Conservation (phyloP, 2,113 vertebrate species). For the Drymodes brunneopygia region DNA sequence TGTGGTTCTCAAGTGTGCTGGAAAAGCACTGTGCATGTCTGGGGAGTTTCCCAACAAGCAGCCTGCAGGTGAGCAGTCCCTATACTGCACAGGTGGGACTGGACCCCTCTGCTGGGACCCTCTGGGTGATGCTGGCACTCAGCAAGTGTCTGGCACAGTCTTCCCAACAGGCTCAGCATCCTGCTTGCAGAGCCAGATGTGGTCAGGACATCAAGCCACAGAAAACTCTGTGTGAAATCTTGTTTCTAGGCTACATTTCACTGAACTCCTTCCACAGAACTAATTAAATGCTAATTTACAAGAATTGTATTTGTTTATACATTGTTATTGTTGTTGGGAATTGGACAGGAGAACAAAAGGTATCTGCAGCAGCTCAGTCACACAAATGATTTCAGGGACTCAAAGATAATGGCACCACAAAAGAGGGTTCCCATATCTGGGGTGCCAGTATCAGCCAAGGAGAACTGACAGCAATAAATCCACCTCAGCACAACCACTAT, state of each 20-base stretch:
- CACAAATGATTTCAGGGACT: not conserved
- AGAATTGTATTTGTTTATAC: conserved; percentile 9
- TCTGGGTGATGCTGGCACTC: not conserved
- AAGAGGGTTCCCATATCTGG: not conserved
- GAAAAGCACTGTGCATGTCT: not conserved
- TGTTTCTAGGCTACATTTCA: not conserved
- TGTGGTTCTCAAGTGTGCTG: not conserved
- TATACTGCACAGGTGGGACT: fast-evolving
- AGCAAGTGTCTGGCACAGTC: not conserved
- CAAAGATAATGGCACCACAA: conserved; percentile 24
- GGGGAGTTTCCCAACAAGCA: not conserved
- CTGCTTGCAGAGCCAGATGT: not conserved
- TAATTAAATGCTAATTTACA: conserved; percentile 24
- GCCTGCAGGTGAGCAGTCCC: not conserved
- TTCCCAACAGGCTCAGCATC: not conserved
- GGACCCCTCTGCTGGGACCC: not conserved
- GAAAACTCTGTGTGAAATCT: not conserved
- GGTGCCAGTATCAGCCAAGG: fast-evolving
- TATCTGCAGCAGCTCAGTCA: not conserved
- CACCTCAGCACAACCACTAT: not conserved
- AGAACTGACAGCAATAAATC: not conserved
- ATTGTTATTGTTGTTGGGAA: not conserved
- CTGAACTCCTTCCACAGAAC: not conserved
- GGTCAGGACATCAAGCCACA: not conserved
- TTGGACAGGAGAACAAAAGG: not conserved